A percentile compares a stretch with the other conserved stretches of the same genome.
Conservation (phyloP, 2,113 vertebrate genomes). For the Tenebrosternarchus preto region DNA sequence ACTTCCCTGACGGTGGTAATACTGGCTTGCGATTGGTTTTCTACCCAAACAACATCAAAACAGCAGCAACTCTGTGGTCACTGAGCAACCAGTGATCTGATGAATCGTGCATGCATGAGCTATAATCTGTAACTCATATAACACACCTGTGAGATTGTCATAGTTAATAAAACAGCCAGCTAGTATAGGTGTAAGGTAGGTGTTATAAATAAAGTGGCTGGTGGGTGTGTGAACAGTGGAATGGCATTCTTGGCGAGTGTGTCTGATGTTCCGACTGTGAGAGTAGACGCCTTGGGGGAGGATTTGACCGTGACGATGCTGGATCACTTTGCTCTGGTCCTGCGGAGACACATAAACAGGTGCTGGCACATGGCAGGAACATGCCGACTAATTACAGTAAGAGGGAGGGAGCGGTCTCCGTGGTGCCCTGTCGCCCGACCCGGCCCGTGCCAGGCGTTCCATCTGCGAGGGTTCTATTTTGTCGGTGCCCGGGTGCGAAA, state of each 20-base stretch:
- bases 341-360: constrained; percentile 9
- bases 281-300: background rate
- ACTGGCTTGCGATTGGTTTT: too few species aligned
- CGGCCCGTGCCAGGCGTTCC: constrained; percentile 1
- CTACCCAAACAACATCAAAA: too few species aligned
- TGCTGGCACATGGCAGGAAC: constrained; percentile 30
- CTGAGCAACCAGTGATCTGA: too few species aligned
- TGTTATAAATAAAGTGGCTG: constrained; percentile 5
- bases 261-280: background rate
- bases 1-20: too few species aligned
- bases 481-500: background rate
- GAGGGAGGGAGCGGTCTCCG: background rate
- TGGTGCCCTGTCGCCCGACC: background rate
- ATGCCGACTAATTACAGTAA: constrained; percentile 23
- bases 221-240: background rate
- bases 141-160: too few species aligned
- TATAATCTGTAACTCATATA: too few species aligned
- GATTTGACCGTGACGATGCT: constrained; percentile 28
- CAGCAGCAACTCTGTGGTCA: too few species aligned
- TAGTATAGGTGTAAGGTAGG: too few species aligned
- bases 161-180: too few species aligned
- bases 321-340: constrained; percentile 19
- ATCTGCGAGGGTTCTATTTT: background rate
- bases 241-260: background rate
- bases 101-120: too few species aligned